Conservation (phyloP, 2,888 invertebrate species). For the Seladonia tumulorum region DNA sequence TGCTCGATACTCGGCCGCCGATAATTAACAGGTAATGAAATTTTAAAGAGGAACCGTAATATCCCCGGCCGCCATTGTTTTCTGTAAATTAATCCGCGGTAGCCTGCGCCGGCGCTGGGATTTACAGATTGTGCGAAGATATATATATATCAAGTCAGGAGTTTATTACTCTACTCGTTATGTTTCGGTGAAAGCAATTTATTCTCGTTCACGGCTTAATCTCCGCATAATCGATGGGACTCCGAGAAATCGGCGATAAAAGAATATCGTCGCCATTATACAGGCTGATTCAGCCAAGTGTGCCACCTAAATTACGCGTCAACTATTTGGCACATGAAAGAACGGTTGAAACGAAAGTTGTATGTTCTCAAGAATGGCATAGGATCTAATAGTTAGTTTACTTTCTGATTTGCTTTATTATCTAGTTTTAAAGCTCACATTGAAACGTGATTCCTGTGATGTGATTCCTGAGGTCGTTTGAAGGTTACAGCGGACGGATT, state of each 20-base stretch:
- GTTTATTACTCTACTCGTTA: constrained; percentile 8
- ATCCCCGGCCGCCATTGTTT: constrained; percentile 6
- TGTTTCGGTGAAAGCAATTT: constrained; percentile 20
- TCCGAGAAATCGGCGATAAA: not conserved
- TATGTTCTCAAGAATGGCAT: not conserved
- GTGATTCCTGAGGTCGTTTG: too few species aligned
- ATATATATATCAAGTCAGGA: not conserved
- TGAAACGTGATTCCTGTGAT: too few species aligned
- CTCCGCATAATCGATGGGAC: not conserved
- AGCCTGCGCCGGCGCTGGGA: not conserved
- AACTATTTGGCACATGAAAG: not conserved
- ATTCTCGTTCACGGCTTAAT: not conserved
- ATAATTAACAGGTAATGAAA: constrained; percentile 30
- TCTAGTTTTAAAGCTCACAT: not conserved
- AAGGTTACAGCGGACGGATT: too few species aligned
- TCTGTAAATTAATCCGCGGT: constrained; percentile 24
- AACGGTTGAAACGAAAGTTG: not conserved
- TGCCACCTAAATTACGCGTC: not conserved
- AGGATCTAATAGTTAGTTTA: not conserved
- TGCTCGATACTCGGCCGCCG: constrained; percentile 10
- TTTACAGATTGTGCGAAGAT: constrained; percentile 11
- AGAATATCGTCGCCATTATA: not conserved
- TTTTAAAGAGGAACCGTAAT: constrained; percentile 25
- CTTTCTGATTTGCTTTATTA: not conserved
- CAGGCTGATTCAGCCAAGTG: not conserved